Evolutionary conservation across 2,797 vertebrate genomes (phyloP).

Genomic region (Poeciliopsis gracilis): DNA sequence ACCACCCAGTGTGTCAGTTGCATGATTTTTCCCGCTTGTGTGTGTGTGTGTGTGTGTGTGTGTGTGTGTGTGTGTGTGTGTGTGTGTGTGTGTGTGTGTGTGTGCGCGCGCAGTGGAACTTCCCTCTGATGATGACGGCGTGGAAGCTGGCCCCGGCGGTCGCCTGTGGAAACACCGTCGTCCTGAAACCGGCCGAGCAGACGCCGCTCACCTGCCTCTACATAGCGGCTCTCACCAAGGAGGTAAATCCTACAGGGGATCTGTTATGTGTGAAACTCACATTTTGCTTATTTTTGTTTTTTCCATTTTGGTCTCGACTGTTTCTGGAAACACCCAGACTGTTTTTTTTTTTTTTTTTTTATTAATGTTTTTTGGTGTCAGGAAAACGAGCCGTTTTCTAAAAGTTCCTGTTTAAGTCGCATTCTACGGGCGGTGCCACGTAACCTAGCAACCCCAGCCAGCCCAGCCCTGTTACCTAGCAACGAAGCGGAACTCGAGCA

Average conservation of each 20-base stretch:
- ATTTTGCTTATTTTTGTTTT: not conserved
- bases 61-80: conserved; percentile 20
- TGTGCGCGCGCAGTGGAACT: conserved; percentile 91
- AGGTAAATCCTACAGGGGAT: conserved; percentile 71
- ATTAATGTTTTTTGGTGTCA: no score
- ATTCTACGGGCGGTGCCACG: no score
- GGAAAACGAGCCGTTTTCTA: no score
- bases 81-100: conserved; percentile 22
- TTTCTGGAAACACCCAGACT: no score
- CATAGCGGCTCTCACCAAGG: conserved; percentile 94
- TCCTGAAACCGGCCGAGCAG: conserved; percentile 98
- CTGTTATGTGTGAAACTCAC: conserved; percentile 14
- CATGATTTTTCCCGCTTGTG: conserved; percentile 52
- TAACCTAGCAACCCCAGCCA: no score
- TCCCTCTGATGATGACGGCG: conserved; percentile 98
- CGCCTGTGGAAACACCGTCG: conserved; percentile 95
- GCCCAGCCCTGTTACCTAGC: no score
- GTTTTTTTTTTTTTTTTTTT: no score
- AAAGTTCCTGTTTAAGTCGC: no score
- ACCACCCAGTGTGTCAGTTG: conserved; percentile 74
- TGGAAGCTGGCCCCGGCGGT: conserved; percentile 98
- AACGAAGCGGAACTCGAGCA: no score
- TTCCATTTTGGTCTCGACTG: no score
- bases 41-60: conserved; percentile 20
- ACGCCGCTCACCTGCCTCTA: conserved; percentile 96